Evolutionary conservation across 2,113 vertebrate species (phyloP), one percentile per base, ranked within the genome.

Genomic region (Lathamus discolor): DNA sequence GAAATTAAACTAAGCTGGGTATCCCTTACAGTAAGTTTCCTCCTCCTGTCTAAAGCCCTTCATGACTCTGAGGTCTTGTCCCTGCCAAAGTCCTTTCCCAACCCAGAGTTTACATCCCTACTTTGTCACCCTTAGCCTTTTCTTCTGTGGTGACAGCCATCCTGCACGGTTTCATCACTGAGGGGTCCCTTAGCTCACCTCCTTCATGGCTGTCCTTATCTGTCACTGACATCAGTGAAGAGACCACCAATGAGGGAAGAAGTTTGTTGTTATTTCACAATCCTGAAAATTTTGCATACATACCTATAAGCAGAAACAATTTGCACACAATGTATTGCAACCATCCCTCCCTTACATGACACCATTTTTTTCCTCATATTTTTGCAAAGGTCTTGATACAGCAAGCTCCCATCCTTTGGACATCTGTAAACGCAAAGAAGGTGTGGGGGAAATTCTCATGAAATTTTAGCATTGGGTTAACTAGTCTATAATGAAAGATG

Each of bases 121-220:
- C 28, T 31, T 44, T 39, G 31, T 35, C 31, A 88, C 15, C 10
- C 11, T 1, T 3, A 44, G 33, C 3, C 5, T 7, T 55, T 5
- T 43, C 19, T 75, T 19, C 33, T 48, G 10, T 1, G 0, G 12
- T 24, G 33, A 4, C 33, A 3, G 11, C 8, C 37, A 70, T 31
- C 22, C 23, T 46, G 3, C 11, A 28, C 8, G 5, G 4, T 12
- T 41, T 77, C 37, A 33, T 48, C 33, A 9, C 3, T 9, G 3
- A 55, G 7, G 2, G 11, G 9, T 41, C 27, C n/a, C 31, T 44
- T 25, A 80, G 15, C 33, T 83, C 33, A 37, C 10, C 7, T 81
- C 23, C 22, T 70, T 66, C 37, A 20, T 0, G 0, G 7, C 4
- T 80, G 7, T 69, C 35, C 13, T 69, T 19, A 46, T 1, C 1